A percentile compares a stretch with the other conserved stretches of the same genome.
Conservation (phyloP, 2,797 vertebrate genomes). For the Pempheris klunzingeri region DNA sequence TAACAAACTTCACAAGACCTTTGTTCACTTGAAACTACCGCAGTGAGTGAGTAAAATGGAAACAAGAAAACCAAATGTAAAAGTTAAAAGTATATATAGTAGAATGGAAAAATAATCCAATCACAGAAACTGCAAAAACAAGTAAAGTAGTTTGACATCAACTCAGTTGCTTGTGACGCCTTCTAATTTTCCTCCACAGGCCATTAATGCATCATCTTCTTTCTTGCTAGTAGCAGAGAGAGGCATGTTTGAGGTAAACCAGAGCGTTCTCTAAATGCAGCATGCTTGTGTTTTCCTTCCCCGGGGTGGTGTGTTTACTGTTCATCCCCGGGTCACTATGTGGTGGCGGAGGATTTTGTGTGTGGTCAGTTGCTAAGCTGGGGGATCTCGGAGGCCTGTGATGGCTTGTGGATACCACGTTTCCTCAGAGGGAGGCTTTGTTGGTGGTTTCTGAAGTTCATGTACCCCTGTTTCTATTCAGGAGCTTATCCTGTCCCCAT, state of each 20-base stretch:
- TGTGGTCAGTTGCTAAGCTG: slow-evolving; percentile 65
- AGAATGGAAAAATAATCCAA: not conserved
- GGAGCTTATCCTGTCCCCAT: slow-evolving; percentile 48
- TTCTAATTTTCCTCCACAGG: slow-evolving; percentile 21
- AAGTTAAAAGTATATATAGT: not conserved
- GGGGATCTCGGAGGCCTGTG: slow-evolving; percentile 48
- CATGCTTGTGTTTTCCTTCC: slow-evolving; percentile 39
- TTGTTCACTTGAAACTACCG: too few relatives aligned
- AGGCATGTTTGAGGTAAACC: slow-evolving; percentile 66
- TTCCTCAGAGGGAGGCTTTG: slow-evolving; percentile 45
- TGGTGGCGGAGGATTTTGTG: slow-evolving; percentile 60
- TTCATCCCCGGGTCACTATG: slow-evolving; percentile 66
- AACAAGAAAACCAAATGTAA: not conserved
- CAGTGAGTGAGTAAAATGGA: not conserved
- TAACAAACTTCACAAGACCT: not conserved
- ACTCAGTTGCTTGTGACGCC: slow-evolving; percentile 1
- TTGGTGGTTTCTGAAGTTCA: slow-evolving; percentile 57
- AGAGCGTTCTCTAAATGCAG: slow-evolving; percentile 36
- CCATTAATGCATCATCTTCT: slow-evolving; percentile 35
- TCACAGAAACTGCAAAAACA: not conserved
- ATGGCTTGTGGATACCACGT: slow-evolving; percentile 47
- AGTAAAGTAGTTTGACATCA: slow-evolving; percentile 28
- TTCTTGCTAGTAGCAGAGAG: slow-evolving; percentile 14
- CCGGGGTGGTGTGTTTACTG: slow-evolving; percentile 60
- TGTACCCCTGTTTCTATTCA: slow-evolving; percentile 31